phyloP scores from a whole-genome alignment of 2,888 invertebrate species.

The Arctia plantaginis region DNA sequence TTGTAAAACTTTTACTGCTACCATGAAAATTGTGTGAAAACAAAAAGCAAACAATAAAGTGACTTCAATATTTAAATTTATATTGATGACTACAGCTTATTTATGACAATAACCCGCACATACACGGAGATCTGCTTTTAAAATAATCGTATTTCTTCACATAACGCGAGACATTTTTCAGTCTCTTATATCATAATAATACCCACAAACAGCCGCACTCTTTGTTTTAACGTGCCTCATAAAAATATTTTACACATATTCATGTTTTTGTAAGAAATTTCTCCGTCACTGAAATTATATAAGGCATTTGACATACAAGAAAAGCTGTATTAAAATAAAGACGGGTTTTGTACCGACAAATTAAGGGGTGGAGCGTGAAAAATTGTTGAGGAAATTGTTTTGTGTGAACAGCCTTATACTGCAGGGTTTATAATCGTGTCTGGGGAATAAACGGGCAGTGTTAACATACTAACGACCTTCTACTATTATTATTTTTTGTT shows the following conservation, averaged over 20 bases:
- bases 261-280: conserved; percentile 47
- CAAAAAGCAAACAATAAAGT: conserved; percentile 17
- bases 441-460: conserved; percentile 27
- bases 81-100: conserved; percentile 31
- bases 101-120: conserved; percentile 38
- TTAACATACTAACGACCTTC: conserved; percentile 21
- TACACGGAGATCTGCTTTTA: conserved; percentile 24
- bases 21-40: conserved; percentile 11
- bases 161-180: conserved; percentile 27
- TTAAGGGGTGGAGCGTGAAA: conserved; percentile 48
- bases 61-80: conserved; percentile 21
- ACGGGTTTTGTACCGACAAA: conserved; percentile 45
- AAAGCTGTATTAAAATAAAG: conserved; percentile 28
- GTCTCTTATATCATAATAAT: conserved; percentile 28
- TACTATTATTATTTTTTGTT: conserved; percentile 12
- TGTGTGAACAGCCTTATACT: conserved; percentile 46
- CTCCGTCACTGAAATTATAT: conserved; percentile 46
- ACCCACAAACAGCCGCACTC: conserved; percentile 10
- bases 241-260: conserved; percentile 47
- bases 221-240: conserved; percentile 39
- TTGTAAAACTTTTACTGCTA: conserved; percentile 19
- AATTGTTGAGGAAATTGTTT: conserved; percentile 62
- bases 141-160: conserved; percentile 36
- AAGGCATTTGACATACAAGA: conserved; percentile 43
- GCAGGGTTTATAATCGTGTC: conserved; percentile 12